phyloP scores from a whole-genome alignment of 2,113 vertebrate genomes.

The Daubentonia madagascariensis region DNA sequence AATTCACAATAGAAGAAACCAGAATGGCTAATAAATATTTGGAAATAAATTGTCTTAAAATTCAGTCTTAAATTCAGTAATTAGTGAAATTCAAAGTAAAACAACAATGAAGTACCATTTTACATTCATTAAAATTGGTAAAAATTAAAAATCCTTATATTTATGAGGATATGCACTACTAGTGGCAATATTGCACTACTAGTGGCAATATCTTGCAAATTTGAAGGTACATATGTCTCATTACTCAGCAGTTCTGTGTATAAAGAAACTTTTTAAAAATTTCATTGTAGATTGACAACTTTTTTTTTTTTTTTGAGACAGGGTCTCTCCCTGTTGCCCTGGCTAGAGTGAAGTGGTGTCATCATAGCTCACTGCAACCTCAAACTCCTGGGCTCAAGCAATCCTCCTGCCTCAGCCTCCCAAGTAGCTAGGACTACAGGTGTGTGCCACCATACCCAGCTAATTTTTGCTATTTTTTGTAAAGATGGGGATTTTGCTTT shows the following conservation, averaged over 20 bases:
- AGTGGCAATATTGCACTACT: background rate
- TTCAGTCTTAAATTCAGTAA: background rate
- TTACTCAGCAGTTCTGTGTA: background rate
- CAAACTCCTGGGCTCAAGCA: no score
- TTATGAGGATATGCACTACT: background rate
- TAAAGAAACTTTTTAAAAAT: background rate
- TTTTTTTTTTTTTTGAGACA: no score
- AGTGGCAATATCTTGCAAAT: background rate
- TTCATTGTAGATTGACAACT: background rate
- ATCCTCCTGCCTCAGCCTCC: no score
- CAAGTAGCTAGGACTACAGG: no score
- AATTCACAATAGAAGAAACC: background rate
- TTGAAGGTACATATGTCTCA: background rate
- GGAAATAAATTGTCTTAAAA: constrained; percentile 35
- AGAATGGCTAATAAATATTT: no score
- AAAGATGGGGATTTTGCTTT: no score
- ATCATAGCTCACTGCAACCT: no score
- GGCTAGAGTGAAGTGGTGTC: no score
- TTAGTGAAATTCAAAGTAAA: constrained; percentile 35
- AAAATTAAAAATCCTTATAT: background rate
- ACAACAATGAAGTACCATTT: background rate
- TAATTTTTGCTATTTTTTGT: no score
- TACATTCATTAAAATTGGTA: background rate
- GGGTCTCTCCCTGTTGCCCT: no score
- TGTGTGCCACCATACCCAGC: rapidly evolving